Evolutionary conservation across 1,140 invertebrate genomes (phyloP).

Genomic region (Octopus sinensis): DNA sequence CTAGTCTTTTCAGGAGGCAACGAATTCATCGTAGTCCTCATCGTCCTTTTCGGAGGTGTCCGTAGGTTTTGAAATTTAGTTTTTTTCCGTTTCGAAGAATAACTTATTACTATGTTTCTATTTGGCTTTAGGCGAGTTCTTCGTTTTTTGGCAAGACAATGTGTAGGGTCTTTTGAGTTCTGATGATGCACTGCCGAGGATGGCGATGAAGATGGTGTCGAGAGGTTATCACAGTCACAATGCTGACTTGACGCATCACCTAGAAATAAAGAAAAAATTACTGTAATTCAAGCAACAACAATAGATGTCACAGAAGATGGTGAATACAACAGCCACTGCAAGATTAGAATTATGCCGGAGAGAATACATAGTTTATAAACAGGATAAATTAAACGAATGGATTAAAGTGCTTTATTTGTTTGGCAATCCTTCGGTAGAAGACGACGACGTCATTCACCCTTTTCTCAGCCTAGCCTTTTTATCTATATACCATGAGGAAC

Average conservation of each 20-base stretch:
- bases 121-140: background rate
- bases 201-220: constrained; percentile 8
- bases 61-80: background rate
- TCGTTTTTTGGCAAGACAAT: background rate
- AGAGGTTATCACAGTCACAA: constrained; percentile 5
- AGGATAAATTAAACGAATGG: too few relatives aligned
- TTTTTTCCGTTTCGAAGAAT: constrained; percentile 10
- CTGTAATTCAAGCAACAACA: too few relatives aligned
- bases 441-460: too few relatives aligned
- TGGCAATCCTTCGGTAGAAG: too few relatives aligned
- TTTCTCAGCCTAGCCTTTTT: too few relatives aligned
- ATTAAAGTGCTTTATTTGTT: too few relatives aligned
- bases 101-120: constrained; percentile 6
- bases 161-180: background rate
- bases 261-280: background rate
- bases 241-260: constrained; percentile 7
- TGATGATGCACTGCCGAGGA: background rate
- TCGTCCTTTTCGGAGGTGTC: background rate
- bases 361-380: too few relatives aligned
- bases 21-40: background rate
- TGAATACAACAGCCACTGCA: too few relatives aligned
- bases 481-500: too few relatives aligned
- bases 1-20: background rate
- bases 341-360: too few relatives aligned
- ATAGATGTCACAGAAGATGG: too few relatives aligned